Percentiles rank a stretch among this genome's conserved stretches.
Conservation (phyloP, 2,113 vertebrate genomes). For the Athene noctua region DNA sequence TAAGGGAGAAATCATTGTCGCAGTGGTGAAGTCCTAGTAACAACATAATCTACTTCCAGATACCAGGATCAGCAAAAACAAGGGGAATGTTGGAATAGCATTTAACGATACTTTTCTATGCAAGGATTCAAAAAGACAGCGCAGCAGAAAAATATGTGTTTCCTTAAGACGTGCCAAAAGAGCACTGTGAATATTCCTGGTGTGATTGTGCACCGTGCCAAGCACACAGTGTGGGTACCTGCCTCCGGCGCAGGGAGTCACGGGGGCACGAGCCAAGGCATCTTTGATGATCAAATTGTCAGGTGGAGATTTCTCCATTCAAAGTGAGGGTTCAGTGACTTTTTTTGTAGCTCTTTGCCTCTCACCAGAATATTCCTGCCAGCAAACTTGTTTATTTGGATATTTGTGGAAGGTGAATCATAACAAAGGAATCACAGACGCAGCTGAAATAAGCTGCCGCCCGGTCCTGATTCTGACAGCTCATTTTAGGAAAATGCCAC, state of each 20-base stretch:
- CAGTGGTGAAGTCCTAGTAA: not conserved
- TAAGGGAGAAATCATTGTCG: not conserved
- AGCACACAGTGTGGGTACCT: accelerated
- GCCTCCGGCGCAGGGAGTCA: accelerated
- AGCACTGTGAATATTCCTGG: not conserved
- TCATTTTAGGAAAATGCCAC: not conserved
- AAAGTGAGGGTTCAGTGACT: not conserved
- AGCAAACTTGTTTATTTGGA: conserved; percentile 50
- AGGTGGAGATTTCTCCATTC: not conserved
- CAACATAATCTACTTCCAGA: not conserved
- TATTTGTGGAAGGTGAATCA: conserved; percentile 61
- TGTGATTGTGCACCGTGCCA: not conserved
- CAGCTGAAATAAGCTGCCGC: conserved; percentile 12
- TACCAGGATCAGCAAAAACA: not conserved
- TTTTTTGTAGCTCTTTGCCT: not conserved
- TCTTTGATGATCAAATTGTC: not conserved
- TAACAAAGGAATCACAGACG: conserved; percentile 34
- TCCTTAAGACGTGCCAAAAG: not conserved
- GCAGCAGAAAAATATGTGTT: not conserved
- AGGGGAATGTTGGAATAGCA: not conserved
- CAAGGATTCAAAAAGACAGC: not conserved
- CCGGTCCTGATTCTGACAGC: not conserved
- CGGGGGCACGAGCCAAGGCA: not conserved
- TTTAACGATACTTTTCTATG: not conserved
- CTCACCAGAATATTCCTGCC: conserved; percentile 3